Percentiles rank a stretch among this genome's conserved stretches.
phyloP scores from a whole-genome alignment of 1,140 invertebrate species.

The Diorhabda sublineata region DNA sequence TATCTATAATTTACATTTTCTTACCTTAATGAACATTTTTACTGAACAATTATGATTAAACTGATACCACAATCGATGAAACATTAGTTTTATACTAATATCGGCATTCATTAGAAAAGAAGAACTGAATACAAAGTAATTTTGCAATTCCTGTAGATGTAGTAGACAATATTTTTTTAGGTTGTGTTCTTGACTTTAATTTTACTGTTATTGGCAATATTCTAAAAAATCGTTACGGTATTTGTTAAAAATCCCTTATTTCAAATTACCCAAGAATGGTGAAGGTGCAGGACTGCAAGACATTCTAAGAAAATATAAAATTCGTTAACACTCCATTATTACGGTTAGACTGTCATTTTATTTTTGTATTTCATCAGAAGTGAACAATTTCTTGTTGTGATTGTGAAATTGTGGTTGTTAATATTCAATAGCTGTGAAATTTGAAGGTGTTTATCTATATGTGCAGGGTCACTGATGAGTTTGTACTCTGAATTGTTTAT shows the following conservation, averaged over 20 bases:
- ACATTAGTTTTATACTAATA: slow-evolving; percentile 1
- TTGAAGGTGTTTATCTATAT: background rate
- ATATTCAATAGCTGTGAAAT: background rate
- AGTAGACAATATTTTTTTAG: background rate
- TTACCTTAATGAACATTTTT: slow-evolving; percentile 1
- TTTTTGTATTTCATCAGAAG: too few relatives aligned
- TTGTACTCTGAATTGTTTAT: background rate
- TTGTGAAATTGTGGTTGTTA: background rate
- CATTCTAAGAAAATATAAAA: too few relatives aligned
- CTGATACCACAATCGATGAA: background rate
- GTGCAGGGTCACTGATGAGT: background rate
- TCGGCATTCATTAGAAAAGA: background rate
- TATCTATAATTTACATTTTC: background rate
- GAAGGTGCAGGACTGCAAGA: too few relatives aligned
- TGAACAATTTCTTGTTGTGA: background rate
- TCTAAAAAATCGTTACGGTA: background rate
- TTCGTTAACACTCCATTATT: too few relatives aligned
- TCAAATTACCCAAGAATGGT: too few relatives aligned
- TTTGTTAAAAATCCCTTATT: background rate
- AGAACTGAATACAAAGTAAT: background rate
- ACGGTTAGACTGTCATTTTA: too few relatives aligned
- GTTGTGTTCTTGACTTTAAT: background rate
- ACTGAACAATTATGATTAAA: background rate
- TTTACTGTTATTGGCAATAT: slow-evolving; percentile 1
- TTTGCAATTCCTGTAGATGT: background rate